phyloP scores from a whole-genome alignment of 37 sponge, comb jelly and placozoan species.

The Hexactinellida sp. region DNA sequence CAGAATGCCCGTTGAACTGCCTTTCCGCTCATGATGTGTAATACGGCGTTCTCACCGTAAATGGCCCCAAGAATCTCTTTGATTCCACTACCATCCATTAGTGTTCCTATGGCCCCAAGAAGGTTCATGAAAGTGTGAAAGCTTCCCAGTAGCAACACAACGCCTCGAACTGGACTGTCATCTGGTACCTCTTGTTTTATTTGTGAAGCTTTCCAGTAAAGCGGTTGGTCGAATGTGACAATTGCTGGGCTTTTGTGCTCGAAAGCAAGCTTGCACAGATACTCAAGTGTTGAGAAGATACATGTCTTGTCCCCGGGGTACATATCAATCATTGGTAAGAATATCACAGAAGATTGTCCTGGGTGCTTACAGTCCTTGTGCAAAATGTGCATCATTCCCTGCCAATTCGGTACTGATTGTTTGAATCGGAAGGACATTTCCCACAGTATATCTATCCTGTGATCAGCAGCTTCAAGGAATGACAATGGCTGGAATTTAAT shows the following conservation, averaged over 20 bases:
- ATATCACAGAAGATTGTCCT: background rate
- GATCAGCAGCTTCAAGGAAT: background rate
- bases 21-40: too few species aligned
- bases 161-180: background rate
- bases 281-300: conserved; percentile 2
- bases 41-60: too few species aligned
- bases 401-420: background rate
- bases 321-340: background rate
- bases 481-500: background rate
- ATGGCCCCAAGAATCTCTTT: too few species aligned
- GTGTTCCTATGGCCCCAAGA: too few species aligned
- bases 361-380: too few species aligned
- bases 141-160: background rate
- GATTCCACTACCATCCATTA: too few species aligned
- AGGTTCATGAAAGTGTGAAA: too few species aligned
- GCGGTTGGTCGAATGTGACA: conserved; percentile 16
- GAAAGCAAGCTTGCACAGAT: background rate
- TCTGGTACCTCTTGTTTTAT: background rate
- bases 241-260: background rate
- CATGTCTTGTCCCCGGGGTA: background rate
- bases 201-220: conserved; percentile 3
- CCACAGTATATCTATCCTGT: background rate
- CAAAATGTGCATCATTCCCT: background rate
- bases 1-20: too few species aligned
- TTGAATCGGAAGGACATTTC: background rate